Evolutionary conservation across 2,113 vertebrate genomes (phyloP).

Genomic region (Motacilla alba): DNA sequence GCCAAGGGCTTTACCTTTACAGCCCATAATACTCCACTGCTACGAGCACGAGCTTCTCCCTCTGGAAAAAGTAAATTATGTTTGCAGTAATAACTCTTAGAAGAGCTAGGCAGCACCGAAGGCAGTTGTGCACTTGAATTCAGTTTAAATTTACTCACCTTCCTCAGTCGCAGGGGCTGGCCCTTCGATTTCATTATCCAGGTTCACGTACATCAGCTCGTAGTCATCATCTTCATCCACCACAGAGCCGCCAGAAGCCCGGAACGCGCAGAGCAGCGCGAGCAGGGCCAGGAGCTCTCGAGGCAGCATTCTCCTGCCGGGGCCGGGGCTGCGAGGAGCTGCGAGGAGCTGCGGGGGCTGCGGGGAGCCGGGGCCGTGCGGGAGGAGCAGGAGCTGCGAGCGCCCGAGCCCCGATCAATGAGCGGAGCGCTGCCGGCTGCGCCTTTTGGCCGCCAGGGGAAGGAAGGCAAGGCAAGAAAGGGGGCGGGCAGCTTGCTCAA

Average conservation of each 20-base stretch:
- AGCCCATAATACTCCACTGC: not conserved
- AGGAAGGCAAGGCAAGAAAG: not conserved
- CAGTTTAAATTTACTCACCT: slow-evolving; percentile 62
- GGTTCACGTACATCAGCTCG: slow-evolving; percentile 73
- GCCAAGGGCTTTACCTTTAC: not conserved
- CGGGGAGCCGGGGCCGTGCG: not conserved
- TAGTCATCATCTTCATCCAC: slow-evolving; percentile 66
- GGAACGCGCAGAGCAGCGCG: slow-evolving; percentile 65
- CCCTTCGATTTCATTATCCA: slow-evolving; percentile 79
- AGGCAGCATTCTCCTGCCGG: not conserved
- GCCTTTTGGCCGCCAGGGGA: slow-evolving; percentile 20
- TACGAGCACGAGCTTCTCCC: not conserved
- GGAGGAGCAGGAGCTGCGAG: no score
- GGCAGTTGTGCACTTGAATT: not conserved
- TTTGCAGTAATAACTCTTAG: not conserved
- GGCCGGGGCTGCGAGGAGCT: not conserved
- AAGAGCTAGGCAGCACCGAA: not conserved
- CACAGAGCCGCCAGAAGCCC: slow-evolving; percentile 39
- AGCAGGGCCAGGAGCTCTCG: slow-evolving; percentile 63
- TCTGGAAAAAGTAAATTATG: not conserved
- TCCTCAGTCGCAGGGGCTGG: slow-evolving; percentile 74
- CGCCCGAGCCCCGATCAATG: slow-evolving; percentile 62
- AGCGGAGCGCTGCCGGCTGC: slow-evolving; percentile 75
- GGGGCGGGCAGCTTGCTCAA: slow-evolving; percentile 60
- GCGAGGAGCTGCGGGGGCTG: not conserved